Conservation (phyloP, 2,888 invertebrate species). For the Amiota mariae region DNA sequence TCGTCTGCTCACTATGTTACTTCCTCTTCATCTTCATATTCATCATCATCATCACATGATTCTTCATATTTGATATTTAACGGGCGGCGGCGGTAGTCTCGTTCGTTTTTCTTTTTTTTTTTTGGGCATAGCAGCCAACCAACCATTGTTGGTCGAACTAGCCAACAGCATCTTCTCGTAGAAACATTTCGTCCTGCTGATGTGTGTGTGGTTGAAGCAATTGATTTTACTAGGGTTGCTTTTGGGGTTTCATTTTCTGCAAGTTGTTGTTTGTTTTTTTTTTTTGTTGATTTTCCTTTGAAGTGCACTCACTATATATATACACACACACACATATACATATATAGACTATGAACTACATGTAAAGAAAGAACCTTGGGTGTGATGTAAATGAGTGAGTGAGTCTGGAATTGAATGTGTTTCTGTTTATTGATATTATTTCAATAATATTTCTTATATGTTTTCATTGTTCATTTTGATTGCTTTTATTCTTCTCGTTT, state of each 20-base stretch:
- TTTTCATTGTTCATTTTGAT: background rate
- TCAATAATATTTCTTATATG: conserved; percentile 19
- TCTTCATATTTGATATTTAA: conserved; percentile 20
- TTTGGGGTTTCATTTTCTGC: background rate
- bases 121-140: too few relatives aligned
- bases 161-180: conserved; percentile 13
- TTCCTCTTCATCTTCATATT: background rate
- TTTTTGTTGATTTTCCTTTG: conserved; percentile 22
- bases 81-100: conserved; percentile 1
- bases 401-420: background rate
- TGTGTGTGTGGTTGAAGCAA: conserved; percentile 9
- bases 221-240: conserved; percentile 9
- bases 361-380: background rate
- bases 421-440: conserved; percentile 22
- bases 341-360: background rate
- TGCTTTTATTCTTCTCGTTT: background rate
- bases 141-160: background rate
- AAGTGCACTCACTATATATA: conserved; percentile 9
- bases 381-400: background rate
- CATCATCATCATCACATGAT: background rate
- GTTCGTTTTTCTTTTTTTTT: too few relatives aligned
- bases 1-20: background rate
- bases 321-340: background rate
- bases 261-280: background rate
- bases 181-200: background rate